Percentiles rank a stretch among this genome's conserved stretches.
These are phyloP conservation scores for Pachyseris speciosa DNA, from an alignment of 64 coral and sea anemone genomes.

Conservation along the genomic window DNA sequence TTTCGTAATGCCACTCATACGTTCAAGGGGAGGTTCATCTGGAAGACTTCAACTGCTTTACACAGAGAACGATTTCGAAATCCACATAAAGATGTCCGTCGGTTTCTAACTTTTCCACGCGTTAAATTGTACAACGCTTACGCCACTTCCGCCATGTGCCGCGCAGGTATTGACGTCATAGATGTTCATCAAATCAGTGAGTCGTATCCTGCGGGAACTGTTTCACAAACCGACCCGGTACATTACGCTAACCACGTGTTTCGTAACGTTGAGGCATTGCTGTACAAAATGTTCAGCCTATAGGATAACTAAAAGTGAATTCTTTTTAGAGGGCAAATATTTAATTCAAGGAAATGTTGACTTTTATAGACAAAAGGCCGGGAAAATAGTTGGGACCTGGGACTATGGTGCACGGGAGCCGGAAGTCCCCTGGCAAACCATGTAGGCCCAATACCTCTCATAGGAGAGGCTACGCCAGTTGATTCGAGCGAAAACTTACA, in stretches of 20 bases:
- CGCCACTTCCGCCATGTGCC: conserved; percentile 82
- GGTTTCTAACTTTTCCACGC: conserved; percentile 79
- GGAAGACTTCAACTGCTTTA: conserved; percentile 83
- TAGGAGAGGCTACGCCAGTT: too few relatives aligned
- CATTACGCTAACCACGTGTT: conserved; percentile 75
- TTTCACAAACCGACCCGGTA: conserved; percentile 74
- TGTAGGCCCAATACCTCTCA: too few relatives aligned
- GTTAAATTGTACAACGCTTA: conserved; percentile 88
- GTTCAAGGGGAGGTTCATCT: conserved; percentile 73
- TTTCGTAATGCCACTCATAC: background rate
- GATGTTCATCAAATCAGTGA: conserved; percentile 89
- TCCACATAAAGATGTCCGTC: conserved; percentile 86
- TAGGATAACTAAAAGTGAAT: background rate
- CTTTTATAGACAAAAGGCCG: too few relatives aligned
- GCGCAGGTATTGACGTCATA: conserved; percentile 78
- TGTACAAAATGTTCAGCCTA: conserved; percentile 52
- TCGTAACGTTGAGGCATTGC: conserved; percentile 49
- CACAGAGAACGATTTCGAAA: conserved; percentile 79
- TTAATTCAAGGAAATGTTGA: too few relatives aligned
- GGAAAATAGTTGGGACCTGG: too few relatives aligned
- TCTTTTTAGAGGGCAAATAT: background rate
- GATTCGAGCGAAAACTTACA: background rate
- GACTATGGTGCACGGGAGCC: too few relatives aligned
- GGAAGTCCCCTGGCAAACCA: too few relatives aligned
- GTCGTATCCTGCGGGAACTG: conserved; percentile 81